Percentiles rank a stretch among this genome's conserved stretches.
These are phyloP conservation scores for Liparis tanakae DNA, from an alignment of 2,797 vertebrate species.

Conservation along the genomic window DNA sequence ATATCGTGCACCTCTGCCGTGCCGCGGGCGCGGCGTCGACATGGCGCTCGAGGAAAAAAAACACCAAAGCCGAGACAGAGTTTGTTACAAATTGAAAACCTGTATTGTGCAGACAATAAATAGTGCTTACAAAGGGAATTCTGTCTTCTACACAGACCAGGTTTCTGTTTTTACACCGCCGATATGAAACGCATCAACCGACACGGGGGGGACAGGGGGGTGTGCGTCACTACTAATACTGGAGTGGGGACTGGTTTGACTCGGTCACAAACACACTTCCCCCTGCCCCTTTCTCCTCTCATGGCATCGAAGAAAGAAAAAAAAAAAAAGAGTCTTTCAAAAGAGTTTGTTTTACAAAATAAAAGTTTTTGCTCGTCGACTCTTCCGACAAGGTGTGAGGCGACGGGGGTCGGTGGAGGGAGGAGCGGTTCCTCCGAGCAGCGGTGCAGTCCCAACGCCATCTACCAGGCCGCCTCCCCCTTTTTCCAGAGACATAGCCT, in stretches of 20 bases:
- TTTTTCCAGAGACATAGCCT: constrained; percentile 84
- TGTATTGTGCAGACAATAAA: constrained; percentile 96
- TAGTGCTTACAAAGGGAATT: constrained; percentile 92
- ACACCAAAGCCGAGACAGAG: constrained; percentile 22
- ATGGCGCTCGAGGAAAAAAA: not conserved
- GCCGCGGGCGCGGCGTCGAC: constrained; percentile 17
- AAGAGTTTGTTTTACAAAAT: constrained; percentile 68
- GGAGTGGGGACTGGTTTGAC: constrained; percentile 84
- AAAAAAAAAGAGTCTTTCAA: constrained; percentile 76
- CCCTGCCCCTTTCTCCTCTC: constrained; percentile 34
- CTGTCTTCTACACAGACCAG: constrained; percentile 85
- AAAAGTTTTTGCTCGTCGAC: constrained; percentile 60
- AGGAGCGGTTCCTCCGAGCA: constrained; percentile 75
- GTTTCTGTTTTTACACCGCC: constrained; percentile 82
- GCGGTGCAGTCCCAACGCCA: constrained; percentile 62
- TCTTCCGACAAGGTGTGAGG: constrained; percentile 59
- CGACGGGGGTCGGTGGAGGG: constrained; percentile 57
- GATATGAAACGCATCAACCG: constrained; percentile 81
- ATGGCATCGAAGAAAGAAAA: constrained; percentile 56
- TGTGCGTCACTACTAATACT: constrained; percentile 77
- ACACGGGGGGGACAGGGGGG: constrained; percentile 71
- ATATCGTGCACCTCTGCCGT: constrained; percentile 8
- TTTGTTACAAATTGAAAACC: constrained; percentile 84
- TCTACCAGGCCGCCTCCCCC: constrained; percentile 62
- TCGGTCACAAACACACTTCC: constrained; percentile 86